Base-by-base conservation (phyloP, 1,140 invertebrate genomes). In the Neodiprion lecontei region DNA sequence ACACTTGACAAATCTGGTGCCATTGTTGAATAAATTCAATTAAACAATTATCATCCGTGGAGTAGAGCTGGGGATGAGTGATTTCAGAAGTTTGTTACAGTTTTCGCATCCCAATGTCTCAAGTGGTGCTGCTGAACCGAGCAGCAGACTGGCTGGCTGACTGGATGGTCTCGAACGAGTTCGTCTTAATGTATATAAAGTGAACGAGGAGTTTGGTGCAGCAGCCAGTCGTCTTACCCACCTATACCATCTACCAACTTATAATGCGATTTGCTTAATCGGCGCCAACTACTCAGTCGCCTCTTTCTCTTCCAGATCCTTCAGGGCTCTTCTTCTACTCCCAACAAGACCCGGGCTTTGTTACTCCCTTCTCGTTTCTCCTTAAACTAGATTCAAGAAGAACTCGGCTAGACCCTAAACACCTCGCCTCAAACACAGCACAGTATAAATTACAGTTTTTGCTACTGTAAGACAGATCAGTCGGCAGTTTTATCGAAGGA, bases 231-330 rank as follows among this genome's bases (percentile, higher is more conserved):
- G 28, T 40, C 28, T 40, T 40, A 40, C 28, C 28, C 28, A 40
- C 28, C 28, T 40, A 40, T 40, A 40, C 28, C 28, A 40, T 40
- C 28, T 40, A 82, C 83, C 85, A 88, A 87, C 83, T 88, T 87
- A 88, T 88, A 88, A 87, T 87, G 85, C 83, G 86, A 88, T 87
- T 88, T 88, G 85, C 87, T 87, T 87, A 88, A 87, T 88, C 86
- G 85, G 84, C 83, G 85, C 86, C 85, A 87, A 86, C 84, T 85
- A 86, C 83, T 86, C 84, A n/a, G 28, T 10, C 10, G 23, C 48
- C 48, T 50, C 14, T 9, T 61, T 49, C 48, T 48, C 53, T 48
- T 53, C 66, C 79, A 40, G 28, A 1, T 40, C 28, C 28, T 40
- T 5, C 28, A n/a, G 28, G 17, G 23, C 8, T n/a, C 48, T 71